Evolutionary conservation across 2,888 invertebrate genomes (phyloP).

Genomic region (Calameuta idolon): DNA sequence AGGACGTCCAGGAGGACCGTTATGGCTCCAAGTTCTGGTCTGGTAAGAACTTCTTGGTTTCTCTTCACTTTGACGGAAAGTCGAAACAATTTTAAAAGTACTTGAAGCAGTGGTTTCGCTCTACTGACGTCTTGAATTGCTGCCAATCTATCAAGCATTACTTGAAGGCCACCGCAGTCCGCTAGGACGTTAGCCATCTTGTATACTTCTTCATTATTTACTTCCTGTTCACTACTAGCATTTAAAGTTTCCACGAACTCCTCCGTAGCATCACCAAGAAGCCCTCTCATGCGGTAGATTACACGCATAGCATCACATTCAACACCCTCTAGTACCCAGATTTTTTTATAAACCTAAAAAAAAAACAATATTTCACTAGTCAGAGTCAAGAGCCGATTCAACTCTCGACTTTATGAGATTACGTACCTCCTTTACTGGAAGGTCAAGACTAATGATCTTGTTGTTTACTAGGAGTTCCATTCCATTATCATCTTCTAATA

Average conservation of each 20-base stretch:
- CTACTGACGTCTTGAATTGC: slow-evolving; percentile 88
- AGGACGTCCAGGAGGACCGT: slow-evolving; percentile 87
- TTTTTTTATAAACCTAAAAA: slow-evolving; percentile 74
- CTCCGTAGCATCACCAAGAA: slow-evolving; percentile 98
- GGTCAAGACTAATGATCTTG: slow-evolving; percentile 96
- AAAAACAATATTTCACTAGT: not conserved
- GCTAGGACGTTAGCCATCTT: slow-evolving; percentile 89
- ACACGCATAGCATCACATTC: slow-evolving; percentile 97
- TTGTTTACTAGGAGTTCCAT: slow-evolving; percentile 98
- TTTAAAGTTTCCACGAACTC: slow-evolving; percentile 97
- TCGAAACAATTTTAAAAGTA: slow-evolving; percentile 88
- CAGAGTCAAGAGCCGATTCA: not conserved
- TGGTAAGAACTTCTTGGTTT: slow-evolving; percentile 90
- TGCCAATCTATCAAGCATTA: slow-evolving; percentile 86
- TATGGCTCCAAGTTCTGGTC: slow-evolving; percentile 86
- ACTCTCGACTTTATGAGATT: not conserved
- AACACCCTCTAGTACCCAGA: slow-evolving; percentile 89
- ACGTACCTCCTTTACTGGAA: slow-evolving; percentile 91
- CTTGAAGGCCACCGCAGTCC: slow-evolving; percentile 82
- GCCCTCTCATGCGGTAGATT: slow-evolving; percentile 96
- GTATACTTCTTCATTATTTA: slow-evolving; percentile 95
- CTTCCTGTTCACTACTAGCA: slow-evolving; percentile 84
- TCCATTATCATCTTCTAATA: slow-evolving; percentile 97
- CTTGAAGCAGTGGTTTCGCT: slow-evolving; percentile 88
- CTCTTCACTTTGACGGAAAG: slow-evolving; percentile 91